Base-by-base conservation (phyloP, 2,113 vertebrate species). In the Todiramphus chloris region DNA sequence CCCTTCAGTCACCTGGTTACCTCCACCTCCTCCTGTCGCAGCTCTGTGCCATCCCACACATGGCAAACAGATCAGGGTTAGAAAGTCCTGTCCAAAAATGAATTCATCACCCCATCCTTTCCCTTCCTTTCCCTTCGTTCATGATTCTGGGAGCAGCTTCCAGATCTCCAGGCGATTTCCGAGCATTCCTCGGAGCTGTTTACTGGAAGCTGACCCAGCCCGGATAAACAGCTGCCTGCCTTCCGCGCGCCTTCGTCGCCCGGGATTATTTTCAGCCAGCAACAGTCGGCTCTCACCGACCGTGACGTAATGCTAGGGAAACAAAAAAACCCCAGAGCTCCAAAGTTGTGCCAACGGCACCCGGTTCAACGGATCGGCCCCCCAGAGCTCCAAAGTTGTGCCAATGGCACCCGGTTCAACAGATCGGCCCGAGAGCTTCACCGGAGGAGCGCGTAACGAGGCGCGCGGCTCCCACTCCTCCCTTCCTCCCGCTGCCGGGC, bases 1-100 rank as follows among this genome's bases (percentile, higher is more conserved):
- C 2, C 0, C 16, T 24, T 12, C 16, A 3, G 50, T 35, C 20
- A 5, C 5, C 37, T 14, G 11, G 50, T 35, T 16, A 5, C 3
- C 35, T 14, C 78, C 60, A 20, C 43, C 27, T 21, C 46, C 53
- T 31, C 4, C 18, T 3, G 5, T 2, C 8, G 75, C 30, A 5
- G 25, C 2, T 48, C 5, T 18, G 43, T 7, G 50, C 4, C 41
- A 1, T 5, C 46, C 51, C 75, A 10, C 72, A 27, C 43, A n/a
- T 27, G 19, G n/a, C n/a, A 39, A 58, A 33, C 11, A 13, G 41
- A 14, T 4, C 6, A 6, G 18, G 56, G 28, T 68, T n/a, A 35
- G 51, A 27, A 31, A 64, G 48, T 24, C 58, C 48, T 4, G 10
- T 14, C 31, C 35, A 25, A 60, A 39, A 14, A 19, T 1, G 6